Evolutionary conservation across 1,140 invertebrate genomes (phyloP).

Genomic region (Eriosoma lanigerum): DNA sequence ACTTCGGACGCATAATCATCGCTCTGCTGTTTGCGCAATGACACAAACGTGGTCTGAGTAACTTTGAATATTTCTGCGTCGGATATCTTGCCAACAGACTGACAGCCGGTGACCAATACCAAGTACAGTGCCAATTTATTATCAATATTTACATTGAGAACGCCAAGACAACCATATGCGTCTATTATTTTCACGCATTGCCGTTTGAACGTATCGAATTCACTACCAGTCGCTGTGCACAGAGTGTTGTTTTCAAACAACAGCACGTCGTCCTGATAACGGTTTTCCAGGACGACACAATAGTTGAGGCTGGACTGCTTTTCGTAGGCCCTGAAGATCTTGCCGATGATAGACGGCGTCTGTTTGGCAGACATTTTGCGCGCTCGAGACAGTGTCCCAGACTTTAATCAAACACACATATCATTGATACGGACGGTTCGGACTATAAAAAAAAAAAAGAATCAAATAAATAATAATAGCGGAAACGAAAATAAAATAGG

Average conservation of each 20-base stretch:
- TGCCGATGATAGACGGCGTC: slow-evolving; percentile 71
- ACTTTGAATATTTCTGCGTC: slow-evolving; percentile 93
- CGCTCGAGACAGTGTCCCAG: not conserved
- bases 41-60: slow-evolving; percentile 86
- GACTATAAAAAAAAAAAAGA: slow-evolving; percentile 25
- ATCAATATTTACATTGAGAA: slow-evolving; percentile 81
- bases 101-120: slow-evolving; percentile 90
- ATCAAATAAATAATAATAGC: slow-evolving; percentile 26
- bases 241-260: slow-evolving; percentile 89
- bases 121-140: slow-evolving; percentile 82
- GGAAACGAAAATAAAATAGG: not conserved
- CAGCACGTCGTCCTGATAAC: slow-evolving; percentile 80
- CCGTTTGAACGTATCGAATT: slow-evolving; percentile 83
- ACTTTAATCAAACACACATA: slow-evolving; percentile 40
- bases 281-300: slow-evolving; percentile 84
- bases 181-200: slow-evolving; percentile 87
- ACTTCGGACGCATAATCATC: slow-evolving; percentile 81
- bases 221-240: slow-evolving; percentile 75
- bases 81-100: slow-evolving; percentile 90
- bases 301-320: slow-evolving; percentile 70
- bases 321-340: slow-evolving; percentile 86
- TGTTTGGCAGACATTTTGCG: slow-evolving; percentile 39
- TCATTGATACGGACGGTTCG: not conserved
- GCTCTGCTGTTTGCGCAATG: slow-evolving; percentile 78
- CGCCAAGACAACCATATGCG: slow-evolving; percentile 90